Evolutionary conservation across 2,797 vertebrate genomes (phyloP), one percentile per base, ranked within the genome.

Genomic region (Ctenopoma multispine): DNA sequence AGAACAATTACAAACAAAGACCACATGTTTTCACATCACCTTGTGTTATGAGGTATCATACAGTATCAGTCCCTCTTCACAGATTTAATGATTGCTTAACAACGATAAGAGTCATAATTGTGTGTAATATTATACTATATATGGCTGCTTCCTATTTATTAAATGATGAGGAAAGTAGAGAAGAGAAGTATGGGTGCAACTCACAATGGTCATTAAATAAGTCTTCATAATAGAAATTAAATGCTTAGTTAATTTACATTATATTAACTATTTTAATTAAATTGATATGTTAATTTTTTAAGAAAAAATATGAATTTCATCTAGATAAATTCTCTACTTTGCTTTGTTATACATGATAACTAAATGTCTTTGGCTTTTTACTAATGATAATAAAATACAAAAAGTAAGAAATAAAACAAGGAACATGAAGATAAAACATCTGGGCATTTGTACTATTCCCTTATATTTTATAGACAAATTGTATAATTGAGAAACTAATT

Each of bases 131-230:
- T 41, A 66, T 23, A 24, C 20, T 44, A 20, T 43, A 29, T 49
- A n/a, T 63, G 66, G 61, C 20, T 27, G 36, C 48, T 59, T 7
- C 21, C 36, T 15, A 2, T 59, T 27, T 24, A 58, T 27, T 31
- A 27, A 50, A 49, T 49, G 29, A 60, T 47, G 14, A 43, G 57
- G 17, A 36, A 75, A 15, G 13, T 17, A 5, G 10, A 9, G 17
- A 46, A 5, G 14, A 64, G 49, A 56, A 24, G 34, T 9, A 11
- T 6, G 18, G 13, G 13, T 63, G 20, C 57, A 51, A 20, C 12
- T 24, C n/a, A 1, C 24, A 7, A 4, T 29, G 51, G 29, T 63
- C 13, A 51, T 56, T 54, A 34, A 57, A 34, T 49, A 49, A 38
- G 3, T 20, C 9, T 9, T 57, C 23, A 65, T 47, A 46, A 48